Base-by-base conservation (phyloP, 2,797 vertebrate genomes). In the Thamnophis elegans region DNA sequence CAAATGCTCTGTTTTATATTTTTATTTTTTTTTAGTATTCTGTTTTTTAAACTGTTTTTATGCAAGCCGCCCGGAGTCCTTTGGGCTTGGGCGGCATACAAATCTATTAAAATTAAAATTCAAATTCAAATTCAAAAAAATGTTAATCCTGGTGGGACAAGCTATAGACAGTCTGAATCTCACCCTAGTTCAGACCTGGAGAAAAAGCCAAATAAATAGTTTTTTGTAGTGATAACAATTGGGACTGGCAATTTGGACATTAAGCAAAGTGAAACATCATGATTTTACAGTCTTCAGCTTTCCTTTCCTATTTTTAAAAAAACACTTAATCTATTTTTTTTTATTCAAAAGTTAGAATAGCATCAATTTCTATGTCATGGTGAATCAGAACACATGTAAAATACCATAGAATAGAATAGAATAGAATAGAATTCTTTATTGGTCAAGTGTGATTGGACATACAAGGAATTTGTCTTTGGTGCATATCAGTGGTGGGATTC, bases 321-420 rank as follows among this genome's bases (percentile, higher is more conserved):
- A 28, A 96, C 96, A 42, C 42, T 1, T 42, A 51, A 51, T 97
- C 96, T 96, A 97, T 95, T 95, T 96, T 98, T 98, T 99, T 99
- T 99, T 22, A 99, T 99, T 99, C 98, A 97, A 98, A 99, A 99
- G 98, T 98, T 99, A 98, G 98, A 98, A 98, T 98, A 99, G 98
- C 98, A 98, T 98, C 98, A 98, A 98, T 98, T 98, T 98, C 98
- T 98, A 98, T 98, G 97, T 98, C 97, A 97, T 98, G 98, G 98
- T 99, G 98, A 99, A 99, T 99, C 98, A 99, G 98, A 98, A 99
- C 98, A 99, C 98, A 99, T 99, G 99, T 99, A 99, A 99, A 99
- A 99, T 99, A 99, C 99, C 99, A 99, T 99, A 99, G 99, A 99
- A 99, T 99, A 53, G 53, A 53, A 53, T 53, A 53, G 53, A 53